Evolutionary conservation across 2,797 vertebrate species (phyloP), one percentile per base, ranked within the genome.

Genomic region (Pitangus sulphuratus): DNA sequence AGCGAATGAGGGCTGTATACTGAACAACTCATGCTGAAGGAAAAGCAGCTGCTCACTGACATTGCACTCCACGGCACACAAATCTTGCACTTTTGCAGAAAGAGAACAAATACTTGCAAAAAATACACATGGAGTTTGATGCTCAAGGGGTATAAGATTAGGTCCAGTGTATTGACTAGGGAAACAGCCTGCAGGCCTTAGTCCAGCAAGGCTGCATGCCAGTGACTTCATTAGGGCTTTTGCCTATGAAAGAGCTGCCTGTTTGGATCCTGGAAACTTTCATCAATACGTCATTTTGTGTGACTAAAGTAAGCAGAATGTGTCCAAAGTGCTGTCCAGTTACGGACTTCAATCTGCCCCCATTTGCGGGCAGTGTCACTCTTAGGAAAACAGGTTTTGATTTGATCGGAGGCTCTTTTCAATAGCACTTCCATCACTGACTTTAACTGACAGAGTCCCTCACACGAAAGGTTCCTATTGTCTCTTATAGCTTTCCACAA

Each of bases 211-310:
- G 93, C 90, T 96, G 62, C 15, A 21, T 96, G 96, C 94, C 93
- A 94, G 90, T 96, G 94, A 95, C 94, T 96, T 96, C 95, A 95
- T 96, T 94, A 97, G 77, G 56, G 83, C 80, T 93, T 90, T 96
- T 95, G 83, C 91, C 70, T 93, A 82, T 95, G 94, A 96, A 96
- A 96, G 91, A 33, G 35, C 50, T 97, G 96, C 88, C 96, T 96
- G 95, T 96, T 95, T 87, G 64, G 82, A 85, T 96, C 72, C 95
- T 96, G 92, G 96, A 96, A 95, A 77, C 95, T 91, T 83, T 65
- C 92, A 96, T 87, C 92, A 92, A 92, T 96, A 96, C 90, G 84
- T 97, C 92, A 96, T 96, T 96, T 86, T 86, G 89, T 96, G 95
- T 96, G 95, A 94, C 95, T 94, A 58, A 94, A 96, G 95, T 56